Evolutionary conservation across 2,888 invertebrate genomes (phyloP).

Genomic region (Protophormia terraenovae): DNA sequence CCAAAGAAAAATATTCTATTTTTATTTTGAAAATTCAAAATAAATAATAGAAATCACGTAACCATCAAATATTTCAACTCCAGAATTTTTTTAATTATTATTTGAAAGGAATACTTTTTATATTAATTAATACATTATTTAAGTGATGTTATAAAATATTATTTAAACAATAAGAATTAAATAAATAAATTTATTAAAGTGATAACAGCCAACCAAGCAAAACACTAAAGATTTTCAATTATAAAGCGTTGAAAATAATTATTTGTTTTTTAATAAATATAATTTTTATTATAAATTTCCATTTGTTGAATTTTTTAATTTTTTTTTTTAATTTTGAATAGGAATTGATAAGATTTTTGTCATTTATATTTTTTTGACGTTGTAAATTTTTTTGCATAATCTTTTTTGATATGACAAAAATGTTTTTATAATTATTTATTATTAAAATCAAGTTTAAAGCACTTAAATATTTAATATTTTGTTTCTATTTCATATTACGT

Average conservation of each 20-base stretch:
- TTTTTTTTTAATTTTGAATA: background rate
- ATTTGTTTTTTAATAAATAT: background rate
- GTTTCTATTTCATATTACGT: background rate
- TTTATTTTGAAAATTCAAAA: background rate
- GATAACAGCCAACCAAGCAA: slow-evolving; percentile 17
- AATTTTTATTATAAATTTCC: background rate
- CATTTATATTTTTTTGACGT: too few species aligned
- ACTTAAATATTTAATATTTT: slow-evolving; percentile 4
- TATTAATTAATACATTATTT: slow-evolving; percentile 3
- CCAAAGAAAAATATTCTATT: background rate
- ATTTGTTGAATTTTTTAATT: background rate
- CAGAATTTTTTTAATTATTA: too few species aligned
- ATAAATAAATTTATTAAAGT: slow-evolving; percentile 19
- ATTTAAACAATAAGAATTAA: background rate
- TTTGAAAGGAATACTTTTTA: background rate
- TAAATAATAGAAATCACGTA: too few species aligned
- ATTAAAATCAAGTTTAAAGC: background rate
- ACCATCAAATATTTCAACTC: too few species aligned
- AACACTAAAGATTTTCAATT: background rate
- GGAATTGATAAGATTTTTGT: slow-evolving; percentile 1
- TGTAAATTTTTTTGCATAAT: too few species aligned
- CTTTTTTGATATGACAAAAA: too few species aligned
- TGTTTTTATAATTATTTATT: background rate
- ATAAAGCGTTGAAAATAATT: background rate
- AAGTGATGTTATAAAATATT: slow-evolving; percentile 34